Evolutionary conservation across 2,888 invertebrate genomes (phyloP).

Genomic region (Mythimna pallens): DNA sequence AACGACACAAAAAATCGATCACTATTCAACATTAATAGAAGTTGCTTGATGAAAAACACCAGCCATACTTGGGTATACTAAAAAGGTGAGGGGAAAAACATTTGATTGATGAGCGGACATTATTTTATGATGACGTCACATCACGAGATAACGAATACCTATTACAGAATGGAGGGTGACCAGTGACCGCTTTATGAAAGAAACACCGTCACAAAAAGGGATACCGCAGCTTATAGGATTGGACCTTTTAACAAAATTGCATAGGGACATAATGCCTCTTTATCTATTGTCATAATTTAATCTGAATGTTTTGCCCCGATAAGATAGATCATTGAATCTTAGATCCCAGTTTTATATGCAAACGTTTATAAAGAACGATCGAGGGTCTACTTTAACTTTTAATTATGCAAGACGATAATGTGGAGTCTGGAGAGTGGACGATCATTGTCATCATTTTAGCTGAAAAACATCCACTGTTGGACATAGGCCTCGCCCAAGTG

Average conservation of each 20-base stretch:
- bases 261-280: slow-evolving; percentile 17
- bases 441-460: no score
- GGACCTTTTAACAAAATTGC: slow-evolving; percentile 49
- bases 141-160: slow-evolving; percentile 60
- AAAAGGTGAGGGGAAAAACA: slow-evolving; percentile 53
- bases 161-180: slow-evolving; percentile 57
- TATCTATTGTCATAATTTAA: slow-evolving; percentile 41
- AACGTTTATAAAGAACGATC: slow-evolving; percentile 1
- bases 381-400: background rate
- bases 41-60: slow-evolving; percentile 36
- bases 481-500: no score
- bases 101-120: slow-evolving; percentile 68
- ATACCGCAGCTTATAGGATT: slow-evolving; percentile 51
- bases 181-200: slow-evolving; percentile 55
- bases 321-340: slow-evolving; percentile 20
- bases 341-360: background rate
- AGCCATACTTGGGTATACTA: slow-evolving; percentile 19
- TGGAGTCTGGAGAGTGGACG: no score
- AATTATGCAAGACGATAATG: background rate
- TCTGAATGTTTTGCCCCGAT: slow-evolving; percentile 12
- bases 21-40: background rate
- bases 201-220: slow-evolving; percentile 50
- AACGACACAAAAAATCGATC: slow-evolving; percentile 14
- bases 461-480: no score
- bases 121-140: slow-evolving; percentile 62